These are phyloP conservation scores for Apis cerana DNA, from an alignment of 1,140 invertebrate genomes.

Conservation along the genomic window DNA sequence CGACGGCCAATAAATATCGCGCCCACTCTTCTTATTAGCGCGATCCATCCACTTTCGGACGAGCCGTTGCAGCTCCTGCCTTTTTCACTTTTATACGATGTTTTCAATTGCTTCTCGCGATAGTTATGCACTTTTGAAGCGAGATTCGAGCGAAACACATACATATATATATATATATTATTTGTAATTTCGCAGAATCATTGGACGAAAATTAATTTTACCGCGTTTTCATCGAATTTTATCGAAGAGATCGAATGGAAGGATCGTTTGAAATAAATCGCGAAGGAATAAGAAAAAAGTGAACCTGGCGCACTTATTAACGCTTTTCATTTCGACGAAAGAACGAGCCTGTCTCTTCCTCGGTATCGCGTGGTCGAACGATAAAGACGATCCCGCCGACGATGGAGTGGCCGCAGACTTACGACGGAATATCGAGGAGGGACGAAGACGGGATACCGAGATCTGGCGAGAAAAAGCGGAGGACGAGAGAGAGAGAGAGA, in stretches of 20 bases:
- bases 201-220: no score
- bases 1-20: constrained; percentile 63
- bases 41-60: constrained; percentile 41
- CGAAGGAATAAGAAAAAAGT: no score
- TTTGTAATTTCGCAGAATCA: no score
- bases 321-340: not conserved
- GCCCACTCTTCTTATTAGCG: constrained; percentile 65
- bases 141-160: no score
- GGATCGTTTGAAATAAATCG: no score
- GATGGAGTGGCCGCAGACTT: constrained; percentile 43
- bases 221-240: no score
- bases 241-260: no score
- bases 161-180: no score
- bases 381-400: constrained; percentile 46
- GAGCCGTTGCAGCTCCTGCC: constrained; percentile 35
- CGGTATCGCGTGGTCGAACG: constrained; percentile 10
- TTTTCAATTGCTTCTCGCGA: not conserved
- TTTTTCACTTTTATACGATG: not conserved
- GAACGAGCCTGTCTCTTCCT: constrained; percentile 5
- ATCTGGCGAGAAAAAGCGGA: constrained; percentile 38
- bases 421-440: constrained; percentile 62
- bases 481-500: constrained; percentile 13
- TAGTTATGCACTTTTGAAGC: no score
- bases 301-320: not conserved
- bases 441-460: constrained; percentile 28